These are phyloP conservation scores for Gastracanthus pulcherrimus DNA, from an alignment of 2,888 invertebrate species.

Conservation along the genomic window DNA sequence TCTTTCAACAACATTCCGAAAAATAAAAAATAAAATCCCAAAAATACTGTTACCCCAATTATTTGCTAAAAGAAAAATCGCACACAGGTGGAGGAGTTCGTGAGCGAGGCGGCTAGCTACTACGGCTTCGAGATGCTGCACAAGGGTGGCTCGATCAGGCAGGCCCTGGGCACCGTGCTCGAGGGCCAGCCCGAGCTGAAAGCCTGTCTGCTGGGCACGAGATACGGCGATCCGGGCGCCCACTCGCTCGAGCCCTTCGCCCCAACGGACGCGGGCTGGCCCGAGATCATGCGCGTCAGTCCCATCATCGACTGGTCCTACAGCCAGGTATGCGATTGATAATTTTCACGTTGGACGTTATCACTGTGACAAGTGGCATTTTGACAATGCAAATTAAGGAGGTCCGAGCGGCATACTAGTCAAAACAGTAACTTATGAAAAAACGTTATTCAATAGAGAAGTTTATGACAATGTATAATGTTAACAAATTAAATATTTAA, in stretches of 20 bases:
- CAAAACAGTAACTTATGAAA: too few species aligned
- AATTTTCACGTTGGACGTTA: not conserved
- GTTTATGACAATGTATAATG: too few species aligned
- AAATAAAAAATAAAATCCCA: not conserved
- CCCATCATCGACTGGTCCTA: slow-evolving; percentile 96
- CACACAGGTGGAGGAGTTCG: slow-evolving; percentile 88
- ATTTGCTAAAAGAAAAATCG: too few species aligned
- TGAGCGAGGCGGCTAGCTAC: slow-evolving; percentile 83
- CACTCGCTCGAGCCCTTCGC: slow-evolving; percentile 84
- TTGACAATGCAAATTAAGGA: too few species aligned
- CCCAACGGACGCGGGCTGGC: slow-evolving; percentile 95
- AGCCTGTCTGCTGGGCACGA: slow-evolving; percentile 94
- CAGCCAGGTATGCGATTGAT: slow-evolving; percentile 78
- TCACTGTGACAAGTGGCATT: too few species aligned
- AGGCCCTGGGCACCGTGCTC: slow-evolving; percentile 84
- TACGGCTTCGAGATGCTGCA: slow-evolving; percentile 87
- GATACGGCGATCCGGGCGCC: slow-evolving; percentile 92
- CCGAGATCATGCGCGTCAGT: slow-evolving; percentile 90
- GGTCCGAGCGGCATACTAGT: too few species aligned
- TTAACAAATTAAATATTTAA: too few species aligned
- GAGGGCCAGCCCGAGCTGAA: slow-evolving; percentile 83
- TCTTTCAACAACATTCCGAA: not conserved
- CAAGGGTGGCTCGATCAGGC: slow-evolving; percentile 85
- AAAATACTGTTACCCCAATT: not conserved
- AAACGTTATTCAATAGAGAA: too few species aligned